These are phyloP conservation scores for Sakesphorus luctuosus DNA, from an alignment of 2,113 vertebrate genomes.

Conservation along the genomic window DNA sequence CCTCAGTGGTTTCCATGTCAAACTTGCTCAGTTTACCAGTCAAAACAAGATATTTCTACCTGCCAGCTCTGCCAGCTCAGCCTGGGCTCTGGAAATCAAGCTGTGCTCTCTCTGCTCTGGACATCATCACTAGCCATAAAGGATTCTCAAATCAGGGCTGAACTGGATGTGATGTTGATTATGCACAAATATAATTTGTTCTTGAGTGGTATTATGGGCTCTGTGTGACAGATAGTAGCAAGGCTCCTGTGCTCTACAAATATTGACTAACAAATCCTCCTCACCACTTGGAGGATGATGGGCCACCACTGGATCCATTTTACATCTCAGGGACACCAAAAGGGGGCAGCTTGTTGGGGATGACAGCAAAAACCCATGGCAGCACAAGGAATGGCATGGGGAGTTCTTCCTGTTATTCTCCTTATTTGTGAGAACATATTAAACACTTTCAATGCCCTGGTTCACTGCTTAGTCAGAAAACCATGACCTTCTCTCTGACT, in stretches of 20 bases:
- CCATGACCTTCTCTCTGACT: background rate
- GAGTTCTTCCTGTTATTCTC: background rate
- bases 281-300: background rate
- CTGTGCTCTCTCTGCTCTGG: conserved; percentile 67
- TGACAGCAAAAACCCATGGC: background rate
- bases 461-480: background rate
- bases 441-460: background rate
- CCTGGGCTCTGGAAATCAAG: conserved; percentile 66
- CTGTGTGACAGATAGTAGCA: background rate
- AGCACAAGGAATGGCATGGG: background rate
- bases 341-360: background rate
- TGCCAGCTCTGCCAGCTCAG: conserved; percentile 64
- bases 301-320: background rate
- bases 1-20: conserved; percentile 63
- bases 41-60: conserved; percentile 70
- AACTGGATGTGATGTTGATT: conserved; percentile 24
- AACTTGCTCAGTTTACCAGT: conserved; percentile 71
- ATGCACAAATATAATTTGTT: conserved; percentile 11
- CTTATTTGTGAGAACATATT: background rate
- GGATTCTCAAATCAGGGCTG: background rate
- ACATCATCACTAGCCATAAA: conserved; percentile 53
- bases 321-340: background rate
- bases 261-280: background rate
- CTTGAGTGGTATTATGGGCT: background rate
- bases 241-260: background rate